A percentile compares a stretch with the other conserved stretches of the same genome.
Conservation (phyloP, 1,140 invertebrate genomes). For the Zaprionus taronus region DNA sequence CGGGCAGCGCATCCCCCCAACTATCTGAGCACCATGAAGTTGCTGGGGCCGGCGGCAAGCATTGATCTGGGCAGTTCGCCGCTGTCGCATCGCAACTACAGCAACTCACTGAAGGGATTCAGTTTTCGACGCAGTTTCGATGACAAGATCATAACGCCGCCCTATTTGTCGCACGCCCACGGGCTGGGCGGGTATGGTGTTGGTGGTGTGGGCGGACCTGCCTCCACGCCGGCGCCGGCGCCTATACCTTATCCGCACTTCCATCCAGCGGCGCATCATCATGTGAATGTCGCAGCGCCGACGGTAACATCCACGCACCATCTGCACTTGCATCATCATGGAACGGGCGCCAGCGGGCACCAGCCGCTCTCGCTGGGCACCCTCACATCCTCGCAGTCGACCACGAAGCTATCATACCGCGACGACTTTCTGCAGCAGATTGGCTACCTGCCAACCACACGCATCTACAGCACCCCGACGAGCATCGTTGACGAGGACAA, state of each 20-base stretch:
- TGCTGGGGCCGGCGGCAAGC: slow-evolving; percentile 75
- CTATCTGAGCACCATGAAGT: slow-evolving; percentile 65
- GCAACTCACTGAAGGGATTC: slow-evolving; percentile 74
- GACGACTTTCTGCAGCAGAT: slow-evolving; percentile 83
- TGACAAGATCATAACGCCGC: slow-evolving; percentile 77
- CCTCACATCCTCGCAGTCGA: slow-evolving; percentile 77
- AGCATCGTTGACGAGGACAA: slow-evolving; percentile 82
- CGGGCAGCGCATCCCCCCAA: slow-evolving; percentile 43
- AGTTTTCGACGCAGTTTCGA: slow-evolving; percentile 81
- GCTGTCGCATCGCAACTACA: slow-evolving; percentile 79
- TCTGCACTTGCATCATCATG: slow-evolving; percentile 60
- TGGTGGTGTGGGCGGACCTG: slow-evolving; percentile 12
- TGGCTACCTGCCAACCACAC: slow-evolving; percentile 83
- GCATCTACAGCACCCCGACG: slow-evolving; percentile 81
- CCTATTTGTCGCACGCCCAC: slow-evolving; percentile 47
- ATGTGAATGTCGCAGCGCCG: slow-evolving; percentile 36
- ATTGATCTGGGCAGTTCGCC: slow-evolving; percentile 80
- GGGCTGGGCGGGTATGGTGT: slow-evolving; percentile 24
- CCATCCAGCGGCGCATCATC: slow-evolving; percentile 53
- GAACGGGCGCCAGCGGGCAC: slow-evolving; percentile 33
- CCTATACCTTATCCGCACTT: slow-evolving; percentile 74
- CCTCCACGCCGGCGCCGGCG: slow-evolving; percentile 14
- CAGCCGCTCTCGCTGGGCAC: slow-evolving; percentile 65
- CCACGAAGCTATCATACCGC: slow-evolving; percentile 80
- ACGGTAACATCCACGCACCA: slow-evolving; percentile 59